Base-by-base conservation (phyloP, 1,140 invertebrate species). In the Caenorhabditis brenneri region DNA sequence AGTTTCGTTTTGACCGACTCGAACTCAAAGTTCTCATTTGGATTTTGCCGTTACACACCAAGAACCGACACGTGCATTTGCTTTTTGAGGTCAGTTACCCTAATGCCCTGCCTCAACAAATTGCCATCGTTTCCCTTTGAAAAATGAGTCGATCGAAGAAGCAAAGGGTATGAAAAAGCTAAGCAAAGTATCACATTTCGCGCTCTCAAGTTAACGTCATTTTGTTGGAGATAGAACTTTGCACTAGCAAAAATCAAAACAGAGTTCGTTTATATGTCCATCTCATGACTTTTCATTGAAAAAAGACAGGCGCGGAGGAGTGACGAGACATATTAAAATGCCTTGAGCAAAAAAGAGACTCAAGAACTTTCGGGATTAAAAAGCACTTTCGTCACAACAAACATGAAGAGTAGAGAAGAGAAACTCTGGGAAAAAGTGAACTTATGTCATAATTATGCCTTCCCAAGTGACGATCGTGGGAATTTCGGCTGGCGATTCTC, bases 1-100 rank as follows among this genome's bases (percentile, higher is more conserved):
- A 86, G 85, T 55, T 89, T 89, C 60, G 88, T 86, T 16, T 81
- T 89, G 19, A 89, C 88, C 1, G 88, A 89, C 36, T 84, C 81
- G 3, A 81, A 87, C 7, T 84, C 84, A 0, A 79, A 84, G 29
- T 88, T 88, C 74, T 88, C 88, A 5, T 89, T 88, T 74, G 88
- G 87, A 46, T 89, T 85, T 74, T 89, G 88, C 51, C 53, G 88
- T 74, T 88, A 83, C 42, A 89, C 88, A 19, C 88, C 88, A 4
- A 65, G 84, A 22, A 86, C 74, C 46, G 89, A 89, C 55, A 88
- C 87, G 1, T 88, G 88, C 80, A 80, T 89, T 12, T 88, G 87
- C 80, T 80, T 89, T 39, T 80, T 89, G 31, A 89, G 88, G 88
- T 89, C 31, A 27, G 74, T 29, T 19, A 16, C 22, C 49, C 22